Base-by-base conservation (phyloP, 1,140 invertebrate species). In the Nasonia giraulti region DNA sequence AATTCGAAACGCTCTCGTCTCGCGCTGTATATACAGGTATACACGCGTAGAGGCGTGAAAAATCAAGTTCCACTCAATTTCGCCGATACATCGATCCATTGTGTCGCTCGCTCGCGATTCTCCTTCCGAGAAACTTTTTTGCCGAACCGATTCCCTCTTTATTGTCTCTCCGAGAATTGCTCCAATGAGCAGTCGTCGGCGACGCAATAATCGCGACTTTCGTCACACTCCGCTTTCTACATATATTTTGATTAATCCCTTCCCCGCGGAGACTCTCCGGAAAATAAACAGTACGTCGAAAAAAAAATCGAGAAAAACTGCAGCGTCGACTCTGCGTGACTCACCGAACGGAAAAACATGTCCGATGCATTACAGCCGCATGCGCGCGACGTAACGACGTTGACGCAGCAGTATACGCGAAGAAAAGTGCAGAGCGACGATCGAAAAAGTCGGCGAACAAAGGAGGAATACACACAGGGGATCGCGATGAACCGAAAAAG, bases 401-500 rank as follows among this genome's bases (percentile, higher is more conserved):
- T 62, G 55, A 62, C 55, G 55, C 55, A 62, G 55, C 55, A 62
- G 20, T 62, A 62, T 20, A 44, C 0, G 12, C 47, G 47, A 20
- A 62, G 55, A 62, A 62, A 62, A 62, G 17, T 62, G 55, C 55
- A n/a, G 33, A 37, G 20, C 55, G 20, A 62, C 50, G 12, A 55
- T 55, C 17, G 31, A 74, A 14, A 17, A 33, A 20, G 14, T 23
- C 27, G 37, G 20, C 6, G 73, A 75, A 44, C 27, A 75, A 75
- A 40, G 12, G 33, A 31, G 33, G 73, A 62, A 62, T 20, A 20
- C n/a, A 7, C 33, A 2, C 3, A 14, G 33, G 73, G 23, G 14
- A 75, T 37, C 37, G 73, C 31, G 73, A 37, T 37, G 33, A 75
- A 40, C 8, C 27, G 73, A 75, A 44, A 75, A 75, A 75, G 37